Base-by-base conservation (phyloP, 2,797 vertebrate genomes). In the Alcedo quadribrachys region DNA sequence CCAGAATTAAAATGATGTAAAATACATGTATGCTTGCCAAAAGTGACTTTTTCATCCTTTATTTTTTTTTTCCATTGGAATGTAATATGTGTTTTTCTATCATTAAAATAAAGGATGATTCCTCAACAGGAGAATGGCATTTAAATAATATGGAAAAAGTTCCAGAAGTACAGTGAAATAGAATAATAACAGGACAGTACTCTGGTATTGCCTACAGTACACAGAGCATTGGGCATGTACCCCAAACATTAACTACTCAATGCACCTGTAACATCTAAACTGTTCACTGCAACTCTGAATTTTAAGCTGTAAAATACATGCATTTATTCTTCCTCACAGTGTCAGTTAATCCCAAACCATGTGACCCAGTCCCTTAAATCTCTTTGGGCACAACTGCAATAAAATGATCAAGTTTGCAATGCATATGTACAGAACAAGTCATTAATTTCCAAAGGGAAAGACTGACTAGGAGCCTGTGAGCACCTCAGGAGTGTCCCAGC, bases 21-120 rank as follows among this genome's bases (percentile, higher is more conserved):
- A 92, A 71, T 55, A 76, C 7, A 10, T 9, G 6, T 30, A 28
- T 48, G 46, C n/a, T 46, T 90, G 79, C 53, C 43, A 66, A 48
- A 76, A 50, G 0, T 17, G 35, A 50, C 7, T 63, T 80, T 33
- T 58, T 6, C 12, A 22, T 35, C 35, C 2, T 8, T 43, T 25
- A 12, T 6, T 42, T 28, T 17, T 8, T 8, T 1, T 1, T 1
- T 1, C 6, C 11, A 15, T 71, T 50, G 9, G 24, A 65, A 73
- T 28, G 61, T 42, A 45, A 19, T 15, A 30, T 9, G 6, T 33
- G 5, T 0, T 42, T 88, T 71, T 65, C 24, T 12, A 14, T 65
- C 0, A 1, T 70, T 58, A 78, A 89, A 81, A 62, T 46, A 40
- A 79, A 75, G 5, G 21, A 43, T 51, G 15, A 84, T 54, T 43